Evolutionary conservation across 2,797 vertebrate genomes (phyloP), one percentile per base, ranked within the genome.

Genomic region (Takifugu ocellatus): DNA sequence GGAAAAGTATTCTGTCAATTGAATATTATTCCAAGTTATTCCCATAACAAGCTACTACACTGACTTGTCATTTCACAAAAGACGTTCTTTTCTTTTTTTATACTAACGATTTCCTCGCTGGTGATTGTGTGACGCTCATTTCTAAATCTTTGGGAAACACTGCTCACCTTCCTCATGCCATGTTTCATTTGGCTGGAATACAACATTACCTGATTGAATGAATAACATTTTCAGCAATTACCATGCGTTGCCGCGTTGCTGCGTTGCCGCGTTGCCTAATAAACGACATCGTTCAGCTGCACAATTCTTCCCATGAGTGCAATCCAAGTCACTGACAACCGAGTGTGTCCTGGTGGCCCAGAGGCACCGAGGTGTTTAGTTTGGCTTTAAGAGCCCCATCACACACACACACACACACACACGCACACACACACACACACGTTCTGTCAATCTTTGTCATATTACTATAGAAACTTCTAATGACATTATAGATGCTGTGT

Each of bases 321-420:
- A 70, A 86, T 84, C 69, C 70, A 63, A 79, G 72, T 73, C 81
- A 80, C 81, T 84, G 84, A 84, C 80, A 84, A 77, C 70, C 50
- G 61, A 75, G 75, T 79, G 74, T 72, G 84, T 84, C 81, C 74
- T 74, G 21, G 68, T 43, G 68, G 69, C 75, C 69, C 78, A 50
- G 61, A 83, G 72, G 82, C 77, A 57, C 83, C 3, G 54, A 79
- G 77, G 82, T 74, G 78, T 83, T 84, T 82, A 77, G 79, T 74
- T 72, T 62, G 45, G 61, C 72, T 81, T 79, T 68, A 81, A 72
- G 67, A 75, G 63, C 57, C 55, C 59, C 54, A 61, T 21, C 76
- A 49, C 81, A 75, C 76, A 75, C 63, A 70, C 71, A 60, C 54
- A 61, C 31, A 1, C n/a, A 39, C 36, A 39, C 36, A 14, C 36